These are phyloP conservation scores for Gambusia yucatana DNA, from an alignment of 2,797 vertebrate species.

Conservation along the genomic window DNA sequence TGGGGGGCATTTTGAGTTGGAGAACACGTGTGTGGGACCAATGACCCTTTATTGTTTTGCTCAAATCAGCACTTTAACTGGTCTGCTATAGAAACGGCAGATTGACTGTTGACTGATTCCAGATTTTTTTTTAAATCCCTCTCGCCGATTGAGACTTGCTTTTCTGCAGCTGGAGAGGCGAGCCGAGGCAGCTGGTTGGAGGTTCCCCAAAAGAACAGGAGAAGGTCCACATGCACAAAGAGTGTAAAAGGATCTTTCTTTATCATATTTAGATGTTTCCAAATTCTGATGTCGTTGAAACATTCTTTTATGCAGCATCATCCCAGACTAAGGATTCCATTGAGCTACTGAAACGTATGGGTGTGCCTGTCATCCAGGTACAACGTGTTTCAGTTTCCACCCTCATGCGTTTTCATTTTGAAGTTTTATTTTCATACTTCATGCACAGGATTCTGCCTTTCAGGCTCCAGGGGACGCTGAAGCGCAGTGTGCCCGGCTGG, in stretches of 20 bases:
- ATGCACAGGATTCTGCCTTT: neutral
- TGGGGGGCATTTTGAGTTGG: neutral
- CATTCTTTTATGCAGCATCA: conserved; percentile 63
- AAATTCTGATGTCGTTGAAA: neutral
- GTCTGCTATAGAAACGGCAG: neutral
- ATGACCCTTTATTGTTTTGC: neutral
- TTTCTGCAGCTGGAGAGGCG: conserved; percentile 79
- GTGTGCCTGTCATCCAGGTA: conserved; percentile 84
- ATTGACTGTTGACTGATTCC: neutral
- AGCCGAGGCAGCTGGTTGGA: conserved; percentile 68
- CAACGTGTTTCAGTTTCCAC: neutral
- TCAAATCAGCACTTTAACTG: neutral
- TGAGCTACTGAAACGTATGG: conserved; percentile 79
- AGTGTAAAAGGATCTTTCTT: neutral
- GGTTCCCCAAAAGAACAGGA: conserved; percentile 40
- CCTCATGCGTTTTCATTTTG: neutral
- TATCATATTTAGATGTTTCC: neutral
- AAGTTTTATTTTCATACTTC: neutral
- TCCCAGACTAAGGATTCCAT: conserved; percentile 66
- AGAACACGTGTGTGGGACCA: neutral
- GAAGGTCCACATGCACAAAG: conserved; percentile 54
- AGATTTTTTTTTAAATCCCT: neutral
- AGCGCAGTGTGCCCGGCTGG: conserved; percentile 82
- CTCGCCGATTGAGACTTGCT: conserved; percentile 5
- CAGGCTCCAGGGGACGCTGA: conserved; percentile 87